Conservation (phyloP, 2,797 vertebrate species). For the Lates japonicus region DNA sequence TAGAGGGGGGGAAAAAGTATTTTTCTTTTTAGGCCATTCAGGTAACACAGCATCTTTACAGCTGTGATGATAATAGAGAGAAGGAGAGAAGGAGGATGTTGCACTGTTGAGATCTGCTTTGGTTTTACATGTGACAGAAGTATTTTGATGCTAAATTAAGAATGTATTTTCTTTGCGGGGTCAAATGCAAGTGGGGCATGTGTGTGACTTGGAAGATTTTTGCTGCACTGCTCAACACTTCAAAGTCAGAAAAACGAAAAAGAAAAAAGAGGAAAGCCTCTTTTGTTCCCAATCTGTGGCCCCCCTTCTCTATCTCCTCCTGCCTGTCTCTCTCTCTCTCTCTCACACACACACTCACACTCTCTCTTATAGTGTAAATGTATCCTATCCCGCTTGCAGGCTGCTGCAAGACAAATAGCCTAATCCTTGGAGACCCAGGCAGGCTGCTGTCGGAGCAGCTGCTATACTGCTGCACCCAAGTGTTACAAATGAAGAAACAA, state of each 20-base stretch:
- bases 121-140: constrained; percentile 1
- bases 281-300: constrained; percentile 64
- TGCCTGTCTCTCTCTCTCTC: background rate
- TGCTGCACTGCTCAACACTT: constrained; percentile 68
- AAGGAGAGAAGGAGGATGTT: constrained; percentile 18
- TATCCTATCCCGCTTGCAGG: constrained; percentile 71
- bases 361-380: constrained; percentile 59
- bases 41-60: constrained; percentile 7
- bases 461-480: constrained; percentile 67
- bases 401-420: constrained; percentile 80
- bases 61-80: background rate
- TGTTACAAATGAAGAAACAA: constrained; percentile 63
- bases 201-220: constrained; percentile 42
- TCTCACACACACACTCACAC: constrained; percentile 4
- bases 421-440: constrained; percentile 70
- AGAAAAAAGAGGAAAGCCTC: constrained; percentile 43
- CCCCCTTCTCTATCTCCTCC: constrained; percentile 10
- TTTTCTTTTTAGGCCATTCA: background rate
- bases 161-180: constrained; percentile 46
- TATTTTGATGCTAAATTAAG: constrained; percentile 46
- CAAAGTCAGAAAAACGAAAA: constrained; percentile 46
- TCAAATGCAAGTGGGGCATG: constrained; percentile 58
- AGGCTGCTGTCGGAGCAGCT: constrained; percentile 71
- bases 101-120: background rate
- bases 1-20: background rate